A percentile compares a stretch with the other conserved stretches of the same genome.
These are phyloP conservation scores for Drosophila stalkeri DNA, from an alignment of 2,888 invertebrate genomes.

Conservation along the genomic window DNA sequence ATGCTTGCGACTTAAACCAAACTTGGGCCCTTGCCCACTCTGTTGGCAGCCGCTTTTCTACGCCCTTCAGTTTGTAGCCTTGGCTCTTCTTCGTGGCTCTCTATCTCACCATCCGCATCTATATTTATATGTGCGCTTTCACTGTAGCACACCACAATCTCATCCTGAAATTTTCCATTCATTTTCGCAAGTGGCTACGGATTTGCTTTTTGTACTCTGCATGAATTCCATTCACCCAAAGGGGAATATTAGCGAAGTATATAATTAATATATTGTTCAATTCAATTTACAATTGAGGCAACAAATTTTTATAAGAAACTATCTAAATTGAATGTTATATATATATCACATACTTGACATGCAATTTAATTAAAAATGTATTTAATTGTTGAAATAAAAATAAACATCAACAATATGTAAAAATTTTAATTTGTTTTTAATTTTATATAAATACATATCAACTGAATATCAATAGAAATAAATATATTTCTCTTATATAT, in stretches of 20 bases:
- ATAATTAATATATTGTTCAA: neutral
- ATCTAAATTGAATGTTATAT: neutral
- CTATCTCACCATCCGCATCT: constrained; percentile 46
- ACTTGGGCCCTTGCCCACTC: constrained; percentile 51
- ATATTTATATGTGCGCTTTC: constrained; percentile 50
- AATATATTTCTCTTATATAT: neutral
- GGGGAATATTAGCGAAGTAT: neutral
- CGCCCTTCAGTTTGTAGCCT: neutral
- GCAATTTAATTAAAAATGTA: too few species aligned
- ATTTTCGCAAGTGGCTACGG: constrained; percentile 73
- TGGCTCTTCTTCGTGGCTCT: neutral
- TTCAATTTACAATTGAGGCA: neutral
- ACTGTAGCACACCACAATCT: constrained; percentile 31
- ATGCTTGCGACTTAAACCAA: constrained; percentile 67
- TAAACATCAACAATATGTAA: neutral
- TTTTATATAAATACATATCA: neutral
- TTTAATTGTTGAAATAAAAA: too few species aligned
- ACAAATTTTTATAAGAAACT: too few species aligned
- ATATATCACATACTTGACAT: neutral
- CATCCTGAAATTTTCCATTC: constrained; percentile 66
- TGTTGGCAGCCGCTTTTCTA: constrained; percentile 43
- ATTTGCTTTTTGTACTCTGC: constrained; percentile 52
- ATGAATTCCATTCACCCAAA: neutral
- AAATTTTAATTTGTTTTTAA: neutral
- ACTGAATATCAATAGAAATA: neutral